A percentile compares a stretch with the other conserved stretches of the same genome.
Conservation (phyloP, 2,113 vertebrate species). For the Dasyornis broadbenti region DNA sequence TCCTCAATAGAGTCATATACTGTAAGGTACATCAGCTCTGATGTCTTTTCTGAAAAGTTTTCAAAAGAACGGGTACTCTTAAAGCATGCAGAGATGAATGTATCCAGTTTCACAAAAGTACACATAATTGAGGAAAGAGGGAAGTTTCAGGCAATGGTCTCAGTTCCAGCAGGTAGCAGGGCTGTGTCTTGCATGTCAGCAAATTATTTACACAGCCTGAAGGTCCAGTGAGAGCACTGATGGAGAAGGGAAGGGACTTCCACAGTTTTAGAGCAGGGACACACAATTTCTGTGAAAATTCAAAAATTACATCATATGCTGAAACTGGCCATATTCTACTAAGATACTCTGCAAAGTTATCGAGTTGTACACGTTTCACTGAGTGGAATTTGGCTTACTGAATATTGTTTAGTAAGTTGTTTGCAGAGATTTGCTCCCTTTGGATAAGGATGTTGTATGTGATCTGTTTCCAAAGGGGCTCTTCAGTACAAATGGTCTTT, state of each 20-base stretch:
- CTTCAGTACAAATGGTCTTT: neutral
- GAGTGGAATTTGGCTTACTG: neutral
- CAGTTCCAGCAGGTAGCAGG: neutral
- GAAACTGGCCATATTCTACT: neutral
- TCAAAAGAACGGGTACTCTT: neutral
- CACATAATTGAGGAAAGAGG: neutral
- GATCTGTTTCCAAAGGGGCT: neutral
- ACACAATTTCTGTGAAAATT: neutral
- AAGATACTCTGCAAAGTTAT: neutral
- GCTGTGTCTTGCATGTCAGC: neutral
- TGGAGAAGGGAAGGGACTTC: neutral
- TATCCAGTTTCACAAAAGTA: slow-evolving; percentile 16
- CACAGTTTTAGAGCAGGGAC: neutral
- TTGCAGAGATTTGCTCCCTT: neutral
- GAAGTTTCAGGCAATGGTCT: neutral
- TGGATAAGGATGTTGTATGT: neutral
- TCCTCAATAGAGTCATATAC: slow-evolving; percentile 12
- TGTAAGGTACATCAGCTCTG: neutral
- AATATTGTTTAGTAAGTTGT: neutral
- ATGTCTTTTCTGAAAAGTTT: slow-evolving; percentile 5
- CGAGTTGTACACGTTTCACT: neutral
- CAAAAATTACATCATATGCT: neutral
- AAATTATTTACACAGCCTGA: neutral
- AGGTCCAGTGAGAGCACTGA: neutral
- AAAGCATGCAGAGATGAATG: neutral